A percentile compares a stretch with the other conserved stretches of the same genome.
phyloP scores from a whole-genome alignment of 2,797 vertebrate species.

The Anguilla obscura region DNA sequence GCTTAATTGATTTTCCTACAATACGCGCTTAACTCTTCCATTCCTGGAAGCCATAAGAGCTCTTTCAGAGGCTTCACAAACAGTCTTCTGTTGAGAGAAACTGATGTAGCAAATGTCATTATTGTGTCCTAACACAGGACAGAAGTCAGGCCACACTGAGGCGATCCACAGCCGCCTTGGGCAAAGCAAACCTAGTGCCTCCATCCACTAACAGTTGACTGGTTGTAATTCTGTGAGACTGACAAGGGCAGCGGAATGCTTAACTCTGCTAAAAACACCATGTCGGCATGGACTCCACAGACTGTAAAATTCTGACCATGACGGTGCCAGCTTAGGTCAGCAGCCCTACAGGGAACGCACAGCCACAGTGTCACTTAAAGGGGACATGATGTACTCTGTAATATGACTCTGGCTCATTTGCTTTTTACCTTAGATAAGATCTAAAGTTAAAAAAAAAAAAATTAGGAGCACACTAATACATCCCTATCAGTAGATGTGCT shows the following conservation, averaged over 20 bases:
- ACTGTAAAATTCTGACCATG: background rate
- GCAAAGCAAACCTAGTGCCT: background rate
- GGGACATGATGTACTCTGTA: background rate
- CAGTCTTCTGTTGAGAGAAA: slow-evolving; percentile 4
- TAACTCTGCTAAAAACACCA: background rate
- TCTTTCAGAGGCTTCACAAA: slow-evolving; percentile 14
- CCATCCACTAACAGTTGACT: background rate
- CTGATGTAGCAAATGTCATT: slow-evolving; percentile 2
- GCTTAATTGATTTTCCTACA: background rate
- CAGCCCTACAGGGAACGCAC: background rate
- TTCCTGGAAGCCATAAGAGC: background rate
- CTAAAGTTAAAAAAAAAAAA: background rate
- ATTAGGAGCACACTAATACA: no score
- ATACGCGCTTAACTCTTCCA: slow-evolving; percentile 3
- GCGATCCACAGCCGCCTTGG: background rate
- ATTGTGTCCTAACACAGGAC: background rate
- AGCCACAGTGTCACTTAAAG: background rate
- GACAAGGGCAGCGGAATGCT: background rate
- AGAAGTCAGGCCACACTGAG: background rate
- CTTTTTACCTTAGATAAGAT: background rate
- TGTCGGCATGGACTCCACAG: background rate
- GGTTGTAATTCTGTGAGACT: background rate
- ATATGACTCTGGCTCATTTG: background rate
- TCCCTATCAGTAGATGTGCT: no score
- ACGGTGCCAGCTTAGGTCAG: background rate